phyloP scores from a whole-genome alignment of 2,888 invertebrate species.

The Crossocerus cetratus region DNA sequence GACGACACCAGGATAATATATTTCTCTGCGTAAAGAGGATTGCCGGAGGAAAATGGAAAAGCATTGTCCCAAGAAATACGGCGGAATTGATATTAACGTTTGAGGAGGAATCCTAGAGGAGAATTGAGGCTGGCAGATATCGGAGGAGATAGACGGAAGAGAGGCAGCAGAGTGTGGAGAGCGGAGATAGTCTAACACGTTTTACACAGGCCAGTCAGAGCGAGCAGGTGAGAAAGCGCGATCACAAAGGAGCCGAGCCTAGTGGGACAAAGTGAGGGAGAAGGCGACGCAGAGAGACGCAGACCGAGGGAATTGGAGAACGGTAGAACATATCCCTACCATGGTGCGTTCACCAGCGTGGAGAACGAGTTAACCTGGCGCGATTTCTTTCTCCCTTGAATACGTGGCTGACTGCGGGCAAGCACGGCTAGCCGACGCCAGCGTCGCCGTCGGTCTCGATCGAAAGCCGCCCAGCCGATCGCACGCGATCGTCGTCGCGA shows the following conservation, averaged over 20 bases:
- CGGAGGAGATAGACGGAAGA: too few relatives aligned
- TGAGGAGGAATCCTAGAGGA: too few relatives aligned
- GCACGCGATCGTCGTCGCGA: slow-evolving; percentile 22
- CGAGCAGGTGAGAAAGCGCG: background rate
- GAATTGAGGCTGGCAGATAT: too few relatives aligned
- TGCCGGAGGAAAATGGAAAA: too few relatives aligned
- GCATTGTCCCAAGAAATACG: too few relatives aligned
- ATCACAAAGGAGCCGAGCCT: background rate
- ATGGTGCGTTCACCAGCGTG: slow-evolving; percentile 17
- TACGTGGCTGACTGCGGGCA: slow-evolving; percentile 42
- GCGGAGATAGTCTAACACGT: background rate
- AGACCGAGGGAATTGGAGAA: background rate
- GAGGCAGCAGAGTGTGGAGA: too few relatives aligned
- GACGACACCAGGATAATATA: too few relatives aligned
- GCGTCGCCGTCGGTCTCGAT: slow-evolving; percentile 55
- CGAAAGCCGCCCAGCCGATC: slow-evolving; percentile 44
- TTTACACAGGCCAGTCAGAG: background rate
- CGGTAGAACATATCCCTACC: slow-evolving; percentile 10
- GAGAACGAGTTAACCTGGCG: slow-evolving; percentile 24
- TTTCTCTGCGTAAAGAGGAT: too few relatives aligned
- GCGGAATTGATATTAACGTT: too few relatives aligned
- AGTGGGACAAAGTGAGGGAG: slow-evolving; percentile 8
- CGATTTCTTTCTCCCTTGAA: slow-evolving; percentile 50
- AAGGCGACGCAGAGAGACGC: background rate
- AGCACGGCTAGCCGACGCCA: slow-evolving; percentile 30